Base-by-base conservation (phyloP, 2,113 vertebrate species). In the Todiramphus chloris region DNA sequence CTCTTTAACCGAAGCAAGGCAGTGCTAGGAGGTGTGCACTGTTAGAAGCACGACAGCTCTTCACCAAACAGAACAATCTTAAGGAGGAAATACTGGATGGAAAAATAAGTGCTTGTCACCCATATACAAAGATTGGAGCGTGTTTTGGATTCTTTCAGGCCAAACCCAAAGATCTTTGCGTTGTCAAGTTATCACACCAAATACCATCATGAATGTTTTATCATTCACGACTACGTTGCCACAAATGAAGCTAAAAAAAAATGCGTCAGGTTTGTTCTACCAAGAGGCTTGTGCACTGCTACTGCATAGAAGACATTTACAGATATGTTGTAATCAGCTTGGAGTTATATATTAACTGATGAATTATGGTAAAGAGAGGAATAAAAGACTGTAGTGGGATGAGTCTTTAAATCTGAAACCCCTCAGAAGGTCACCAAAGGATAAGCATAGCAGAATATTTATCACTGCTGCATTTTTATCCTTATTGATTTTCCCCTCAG, bases 321-420 rank as follows among this genome's bases (percentile, higher is more conserved):
- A 97, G 97, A 95, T 96, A 96, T 96, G 83, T 95, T 93, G 70
- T 94, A 96, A 97, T 97, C 94, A 90, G 83, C 88, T 83, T n/a
- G 7, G 88, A 93, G 95, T 98, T 97, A 95, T 39, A 89, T 90
- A 97, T 97, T 97, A 97, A 97, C 96, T 87, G 39, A 94, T 97
- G 96, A 97, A 77, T 97, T 95, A 97, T 87, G 69, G 82, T 86
- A 68, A 89, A 67, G 73, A 86, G 51, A 68, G 58, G 95, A 94
- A 91, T 88, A 82, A 96, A 94, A 73, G 94, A 89, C 92, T 89
- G 74, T 63, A 77, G 89, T 51, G 93, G 86, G 90, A 97, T 96
- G 93, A 93, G 91, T 96, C 91, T 93, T 96, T 76, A 97, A 95
- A 97, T 87, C 43, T 83, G 70, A 96, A 89, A 86, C 76, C 55